phyloP scores from a whole-genome alignment of 2,888 invertebrate species.

The Troides oblongomaculatus region DNA sequence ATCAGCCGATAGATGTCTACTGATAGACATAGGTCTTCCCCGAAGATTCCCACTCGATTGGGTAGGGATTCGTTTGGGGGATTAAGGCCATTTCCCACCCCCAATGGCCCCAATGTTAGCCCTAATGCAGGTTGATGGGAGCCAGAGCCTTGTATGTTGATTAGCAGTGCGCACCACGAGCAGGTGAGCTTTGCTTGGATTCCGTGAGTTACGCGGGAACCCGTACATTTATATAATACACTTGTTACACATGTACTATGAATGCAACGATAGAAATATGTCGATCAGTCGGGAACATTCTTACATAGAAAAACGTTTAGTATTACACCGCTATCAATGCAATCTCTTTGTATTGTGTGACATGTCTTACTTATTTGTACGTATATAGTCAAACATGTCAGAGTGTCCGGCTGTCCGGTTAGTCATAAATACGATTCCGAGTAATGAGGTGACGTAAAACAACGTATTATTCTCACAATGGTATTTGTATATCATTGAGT shows the following conservation, averaged over 20 bases:
- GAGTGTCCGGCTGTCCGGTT: background rate
- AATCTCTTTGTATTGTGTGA: background rate
- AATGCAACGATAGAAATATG: constrained; percentile 1
- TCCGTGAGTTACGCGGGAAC: too few species aligned
- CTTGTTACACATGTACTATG: constrained; percentile 1
- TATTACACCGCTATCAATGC: background rate
- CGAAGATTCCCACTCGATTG: too few species aligned
- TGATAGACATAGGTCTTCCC: too few species aligned
- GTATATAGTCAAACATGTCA: background rate
- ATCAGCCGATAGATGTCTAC: too few species aligned
- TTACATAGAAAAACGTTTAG: background rate
- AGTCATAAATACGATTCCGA: background rate
- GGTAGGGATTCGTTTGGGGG: too few species aligned
- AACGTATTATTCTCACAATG: background rate
- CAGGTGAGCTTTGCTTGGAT: too few species aligned
- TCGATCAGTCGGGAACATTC: background rate
- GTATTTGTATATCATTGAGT: background rate
- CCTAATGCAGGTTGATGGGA: too few species aligned
- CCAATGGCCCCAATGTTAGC: too few species aligned
- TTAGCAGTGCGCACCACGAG: too few species aligned
- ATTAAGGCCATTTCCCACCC: too few species aligned
- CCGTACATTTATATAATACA: too few species aligned
- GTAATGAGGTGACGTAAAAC: background rate
- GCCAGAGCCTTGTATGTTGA: too few species aligned
- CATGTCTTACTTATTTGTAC: background rate